Conservation (phyloP, 2,797 vertebrate species). For the Hemitrygon akajei region DNA sequence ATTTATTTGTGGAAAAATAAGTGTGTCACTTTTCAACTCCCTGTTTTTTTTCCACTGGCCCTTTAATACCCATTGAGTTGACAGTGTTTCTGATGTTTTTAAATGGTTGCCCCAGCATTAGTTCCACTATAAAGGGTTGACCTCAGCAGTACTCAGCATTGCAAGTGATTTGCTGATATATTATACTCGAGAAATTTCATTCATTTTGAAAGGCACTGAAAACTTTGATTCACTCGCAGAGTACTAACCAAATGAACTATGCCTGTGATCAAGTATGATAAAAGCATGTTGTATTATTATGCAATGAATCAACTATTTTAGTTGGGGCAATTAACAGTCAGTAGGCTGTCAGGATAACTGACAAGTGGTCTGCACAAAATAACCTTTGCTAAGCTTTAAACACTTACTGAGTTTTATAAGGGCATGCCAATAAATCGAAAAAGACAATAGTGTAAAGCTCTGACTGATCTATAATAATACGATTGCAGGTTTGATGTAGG, state of each 20-base stretch:
- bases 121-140: conserved; percentile 27
- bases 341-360: not conserved
- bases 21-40: conserved; percentile 28
- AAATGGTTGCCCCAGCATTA: conserved; percentile 22
- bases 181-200: not conserved
- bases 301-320: conserved; percentile 11
- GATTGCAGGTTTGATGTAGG: not conserved
- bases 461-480: not conserved
- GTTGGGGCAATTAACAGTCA: not conserved
- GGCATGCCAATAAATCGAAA: conserved; percentile 21
- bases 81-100: not conserved
- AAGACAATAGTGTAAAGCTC: conserved; percentile 12
- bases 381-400: conserved; percentile 13
- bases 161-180: not conserved
- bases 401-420: conserved; percentile 32
- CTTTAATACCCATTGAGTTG: conserved; percentile 1
- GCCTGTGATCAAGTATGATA: not conserved
- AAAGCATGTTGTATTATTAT: not conserved
- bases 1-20: conserved; percentile 33
- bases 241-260: not conserved
- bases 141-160: not conserved
- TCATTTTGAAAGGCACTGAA: not conserved
- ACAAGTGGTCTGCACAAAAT: conserved; percentile 7
- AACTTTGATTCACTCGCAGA: not conserved
- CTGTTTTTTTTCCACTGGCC: conserved; percentile 20